These are phyloP conservation scores for Rambutsinella grinnellia DNA, from an alignment of 2,888 invertebrate species.

Conservation along the genomic window DNA sequence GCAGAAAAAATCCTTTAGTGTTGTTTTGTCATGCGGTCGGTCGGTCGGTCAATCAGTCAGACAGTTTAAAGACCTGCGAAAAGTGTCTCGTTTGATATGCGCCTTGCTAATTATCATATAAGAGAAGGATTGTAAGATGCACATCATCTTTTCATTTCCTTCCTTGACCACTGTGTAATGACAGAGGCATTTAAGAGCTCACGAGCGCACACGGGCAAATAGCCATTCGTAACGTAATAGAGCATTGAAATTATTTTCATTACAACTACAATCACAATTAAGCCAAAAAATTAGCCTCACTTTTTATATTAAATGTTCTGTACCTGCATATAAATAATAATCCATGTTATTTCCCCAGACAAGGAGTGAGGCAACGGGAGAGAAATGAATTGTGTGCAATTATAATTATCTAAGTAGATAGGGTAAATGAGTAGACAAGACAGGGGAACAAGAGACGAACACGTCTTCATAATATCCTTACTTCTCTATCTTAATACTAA, in stretches of 20 bases:
- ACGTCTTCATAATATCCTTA: constrained; percentile 13
- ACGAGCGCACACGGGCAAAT: no score
- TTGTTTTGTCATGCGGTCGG: neutral
- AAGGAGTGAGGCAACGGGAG: constrained; percentile 1
- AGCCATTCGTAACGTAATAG: constrained; percentile 24
- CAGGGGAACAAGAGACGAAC: constrained; percentile 8
- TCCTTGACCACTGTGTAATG: constrained; percentile 41
- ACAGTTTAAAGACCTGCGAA: no score
- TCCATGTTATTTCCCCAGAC: constrained; percentile 17
- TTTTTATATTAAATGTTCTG: constrained; percentile 39
- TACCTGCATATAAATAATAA: constrained; percentile 46
- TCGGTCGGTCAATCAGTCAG: constrained; percentile 23
- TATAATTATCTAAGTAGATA: constrained; percentile 19
- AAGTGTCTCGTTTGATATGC: no score
- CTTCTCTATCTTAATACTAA: constrained; percentile 22
- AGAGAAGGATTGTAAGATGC: neutral
- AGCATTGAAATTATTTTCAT: constrained; percentile 48
- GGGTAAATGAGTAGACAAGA: neutral
- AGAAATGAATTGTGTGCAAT: constrained; percentile 38
- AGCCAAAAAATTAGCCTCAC: constrained; percentile 56
- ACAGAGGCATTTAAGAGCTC: constrained; percentile 24
- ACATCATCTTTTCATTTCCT: constrained; percentile 13
- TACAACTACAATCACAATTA: constrained; percentile 44
- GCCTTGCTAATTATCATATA: constrained; percentile 50
- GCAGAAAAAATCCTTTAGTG: constrained; percentile 10